phyloP scores from a whole-genome alignment of 1,140 invertebrate genomes.

The Bombus terrestris region DNA sequence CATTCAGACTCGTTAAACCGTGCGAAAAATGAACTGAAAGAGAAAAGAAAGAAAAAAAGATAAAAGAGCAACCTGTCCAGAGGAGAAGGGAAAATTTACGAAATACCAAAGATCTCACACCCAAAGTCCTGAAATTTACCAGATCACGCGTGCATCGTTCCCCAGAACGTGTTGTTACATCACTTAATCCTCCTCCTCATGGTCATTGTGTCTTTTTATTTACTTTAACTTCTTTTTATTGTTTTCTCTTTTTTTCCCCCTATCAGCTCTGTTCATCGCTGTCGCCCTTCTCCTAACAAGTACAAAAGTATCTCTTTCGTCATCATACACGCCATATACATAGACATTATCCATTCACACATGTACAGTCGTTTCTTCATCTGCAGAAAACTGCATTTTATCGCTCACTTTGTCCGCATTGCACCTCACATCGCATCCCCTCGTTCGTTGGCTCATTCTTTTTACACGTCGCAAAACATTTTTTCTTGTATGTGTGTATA shows the following conservation, averaged over 20 bases:
- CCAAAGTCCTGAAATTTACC: not conserved
- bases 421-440: constrained; percentile 47
- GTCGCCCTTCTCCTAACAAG: constrained; percentile 21
- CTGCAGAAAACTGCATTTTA: constrained; percentile 18
- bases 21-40: too few species aligned
- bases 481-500: constrained; percentile 18
- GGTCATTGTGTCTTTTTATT: not conserved
- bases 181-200: constrained; percentile 5
- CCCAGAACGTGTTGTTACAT: not conserved
- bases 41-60: not conserved
- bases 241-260: not conserved
- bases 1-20: too few species aligned
- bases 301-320: constrained; percentile 52
- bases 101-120: not conserved
- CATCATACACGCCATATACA: constrained; percentile 23
- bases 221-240: not conserved
- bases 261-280: constrained; percentile 25
- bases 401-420: constrained; percentile 42
- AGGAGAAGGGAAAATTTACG: constrained; percentile 25
- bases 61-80: constrained; percentile 17
- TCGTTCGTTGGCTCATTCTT: constrained; percentile 54
- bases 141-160: constrained; percentile 1
- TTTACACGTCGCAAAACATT: constrained; percentile 40
- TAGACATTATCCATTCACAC: not conserved
- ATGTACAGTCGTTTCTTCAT: constrained; percentile 13